Percentiles rank a stretch among this genome's conserved stretches.
phyloP scores from a whole-genome alignment of 2,888 invertebrate species.

The Andrena fulva region DNA sequence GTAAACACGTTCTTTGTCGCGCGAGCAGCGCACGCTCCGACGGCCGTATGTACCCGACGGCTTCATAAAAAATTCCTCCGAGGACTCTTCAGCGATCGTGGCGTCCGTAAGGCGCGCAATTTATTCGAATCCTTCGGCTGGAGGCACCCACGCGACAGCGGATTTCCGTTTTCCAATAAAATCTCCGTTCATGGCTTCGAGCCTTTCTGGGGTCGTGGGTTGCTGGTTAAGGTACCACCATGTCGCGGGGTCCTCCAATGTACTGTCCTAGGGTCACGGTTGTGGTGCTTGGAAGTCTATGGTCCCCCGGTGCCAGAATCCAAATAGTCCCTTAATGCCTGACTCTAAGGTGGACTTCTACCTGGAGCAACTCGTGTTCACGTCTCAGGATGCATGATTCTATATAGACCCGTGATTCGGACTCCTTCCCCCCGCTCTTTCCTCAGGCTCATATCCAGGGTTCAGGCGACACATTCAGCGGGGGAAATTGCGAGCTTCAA shows the following conservation, averaged over 20 bases:
- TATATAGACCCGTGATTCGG: too few relatives aligned
- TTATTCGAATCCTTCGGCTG: slow-evolving; percentile 74
- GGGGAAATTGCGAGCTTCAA: slow-evolving; percentile 37
- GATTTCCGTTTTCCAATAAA: slow-evolving; percentile 77
- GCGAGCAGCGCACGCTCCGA: slow-evolving; percentile 40
- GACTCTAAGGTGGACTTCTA: too few relatives aligned
- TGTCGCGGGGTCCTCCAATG: too few relatives aligned
- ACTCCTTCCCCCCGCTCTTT: not conserved
- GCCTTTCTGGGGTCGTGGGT: not conserved
- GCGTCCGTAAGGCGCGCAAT: slow-evolving; percentile 76
- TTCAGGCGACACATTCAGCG: slow-evolving; percentile 24
- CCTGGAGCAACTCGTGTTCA: too few relatives aligned
- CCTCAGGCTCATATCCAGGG: not conserved
- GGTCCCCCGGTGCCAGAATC: too few relatives aligned
- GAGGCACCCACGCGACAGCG: slow-evolving; percentile 70
- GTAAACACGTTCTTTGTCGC: slow-evolving; percentile 66
- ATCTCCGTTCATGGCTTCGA: slow-evolving; percentile 40
- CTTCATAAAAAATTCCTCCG: slow-evolving; percentile 59
- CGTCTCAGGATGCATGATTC: too few relatives aligned
- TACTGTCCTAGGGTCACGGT: too few relatives aligned
- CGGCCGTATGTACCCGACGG: slow-evolving; percentile 36
- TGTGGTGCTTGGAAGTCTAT: too few relatives aligned
- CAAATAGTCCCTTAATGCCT: too few relatives aligned
- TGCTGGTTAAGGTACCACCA: too few relatives aligned
- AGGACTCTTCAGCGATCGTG: slow-evolving; percentile 53